A percentile compares a stretch with the other conserved stretches of the same genome.
Evolutionary conservation across 2,888 invertebrate species (phyloP).

Genomic region (Capitulum mitella): DNA sequence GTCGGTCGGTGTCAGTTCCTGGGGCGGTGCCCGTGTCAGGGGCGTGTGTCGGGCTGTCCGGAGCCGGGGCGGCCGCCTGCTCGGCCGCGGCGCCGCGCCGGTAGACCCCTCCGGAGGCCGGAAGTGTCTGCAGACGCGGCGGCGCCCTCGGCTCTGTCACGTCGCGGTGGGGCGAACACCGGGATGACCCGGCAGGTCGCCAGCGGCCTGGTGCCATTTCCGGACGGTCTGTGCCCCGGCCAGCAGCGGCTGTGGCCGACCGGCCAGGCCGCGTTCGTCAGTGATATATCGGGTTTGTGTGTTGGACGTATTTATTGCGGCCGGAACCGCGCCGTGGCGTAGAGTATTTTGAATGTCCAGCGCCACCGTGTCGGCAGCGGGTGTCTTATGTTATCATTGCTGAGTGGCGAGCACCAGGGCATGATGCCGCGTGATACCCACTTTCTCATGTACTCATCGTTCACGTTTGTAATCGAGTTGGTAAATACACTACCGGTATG

Average conservation of each 20-base stretch:
- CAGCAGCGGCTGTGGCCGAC: background rate
- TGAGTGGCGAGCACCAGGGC: no score
- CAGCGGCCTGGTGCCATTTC: background rate
- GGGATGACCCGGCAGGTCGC: background rate
- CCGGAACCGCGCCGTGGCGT: background rate
- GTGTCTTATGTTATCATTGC: no score
- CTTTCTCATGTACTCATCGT: background rate
- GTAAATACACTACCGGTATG: background rate
- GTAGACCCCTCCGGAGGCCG: no score
- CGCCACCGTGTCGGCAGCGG: no score
- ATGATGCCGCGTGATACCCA: background rate
- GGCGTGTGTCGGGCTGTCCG: background rate
- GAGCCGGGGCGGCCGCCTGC: no score
- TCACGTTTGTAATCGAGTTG: conserved; percentile 10
- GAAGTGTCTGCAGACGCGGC: no score
- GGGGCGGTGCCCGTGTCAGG: no score
- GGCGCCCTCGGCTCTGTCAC: no score
- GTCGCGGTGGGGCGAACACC: background rate
- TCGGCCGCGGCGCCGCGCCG: no score
- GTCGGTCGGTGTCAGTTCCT: no score
- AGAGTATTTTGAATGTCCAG: background rate
- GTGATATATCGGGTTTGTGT: background rate
- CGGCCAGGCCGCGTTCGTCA: no score
- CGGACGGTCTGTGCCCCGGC: background rate
- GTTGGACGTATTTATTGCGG: background rate